Conservation (phyloP, 2,113 vertebrate genomes). For the Bostrychus sinensis region DNA sequence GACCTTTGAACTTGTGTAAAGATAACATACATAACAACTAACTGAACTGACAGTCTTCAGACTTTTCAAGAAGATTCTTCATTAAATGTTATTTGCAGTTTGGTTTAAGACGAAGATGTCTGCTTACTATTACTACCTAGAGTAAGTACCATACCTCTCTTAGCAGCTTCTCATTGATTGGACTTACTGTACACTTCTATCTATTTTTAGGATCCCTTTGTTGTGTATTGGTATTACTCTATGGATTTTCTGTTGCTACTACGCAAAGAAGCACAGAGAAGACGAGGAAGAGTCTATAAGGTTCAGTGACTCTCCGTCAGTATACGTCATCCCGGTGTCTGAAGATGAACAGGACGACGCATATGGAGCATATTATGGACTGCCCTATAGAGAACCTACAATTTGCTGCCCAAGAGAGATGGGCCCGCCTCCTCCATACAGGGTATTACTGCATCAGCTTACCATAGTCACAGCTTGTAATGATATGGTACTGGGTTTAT, state of each 20-base stretch:
- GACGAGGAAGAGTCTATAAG: neutral
- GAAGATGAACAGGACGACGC: constrained; percentile 5
- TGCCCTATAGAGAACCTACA: constrained; percentile 1
- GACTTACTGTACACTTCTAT: neutral
- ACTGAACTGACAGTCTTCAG: neutral
- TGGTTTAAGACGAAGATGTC: constrained; percentile 20
- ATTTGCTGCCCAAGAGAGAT: neutral
- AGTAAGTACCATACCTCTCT: constrained; percentile 35
- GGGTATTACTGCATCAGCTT: constrained; percentile 9
- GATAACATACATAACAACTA: neutral
- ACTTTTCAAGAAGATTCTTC: neutral
- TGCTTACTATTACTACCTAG: neutral
- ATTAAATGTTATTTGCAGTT: neutral
- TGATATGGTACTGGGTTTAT: too few relatives aligned
- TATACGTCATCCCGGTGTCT: constrained; percentile 32
- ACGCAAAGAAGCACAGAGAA: neutral
- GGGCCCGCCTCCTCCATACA: constrained; percentile 34
- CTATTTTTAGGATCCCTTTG: constrained; percentile 29
- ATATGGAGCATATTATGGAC: neutral
- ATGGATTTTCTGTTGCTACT: constrained; percentile 33
- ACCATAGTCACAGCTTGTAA: too few relatives aligned
- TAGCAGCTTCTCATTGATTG: neutral
- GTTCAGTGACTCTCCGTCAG: neutral
- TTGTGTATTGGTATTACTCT: constrained; percentile 8
- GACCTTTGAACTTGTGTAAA: constrained; percentile 41